Conservation (phyloP, 2,797 vertebrate species). For the Adelosebastes latens region DNA sequence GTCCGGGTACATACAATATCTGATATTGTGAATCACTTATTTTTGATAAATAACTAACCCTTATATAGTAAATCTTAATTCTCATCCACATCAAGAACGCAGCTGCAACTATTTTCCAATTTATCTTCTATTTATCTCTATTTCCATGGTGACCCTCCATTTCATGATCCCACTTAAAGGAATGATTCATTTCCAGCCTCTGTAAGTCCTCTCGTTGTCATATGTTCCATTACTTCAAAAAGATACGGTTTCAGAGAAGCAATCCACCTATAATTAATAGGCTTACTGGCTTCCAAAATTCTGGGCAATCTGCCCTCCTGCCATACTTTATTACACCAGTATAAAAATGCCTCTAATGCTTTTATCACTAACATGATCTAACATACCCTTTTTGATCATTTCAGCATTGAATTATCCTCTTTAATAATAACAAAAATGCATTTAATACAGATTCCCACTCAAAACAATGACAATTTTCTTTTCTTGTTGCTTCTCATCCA, state of each 20-base stretch:
- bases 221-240: constrained; percentile 67
- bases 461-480: not conserved
- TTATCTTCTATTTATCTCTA: constrained; percentile 45
- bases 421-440: not conserved
- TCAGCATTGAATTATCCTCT: constrained; percentile 13
- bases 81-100: constrained; percentile 1
- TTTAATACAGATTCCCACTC: not conserved
- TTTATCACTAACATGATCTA: constrained; percentile 33
- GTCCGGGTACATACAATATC: not conserved
- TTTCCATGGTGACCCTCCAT: constrained; percentile 42
- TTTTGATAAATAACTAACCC: not conserved
- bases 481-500: not conserved
- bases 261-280: constrained; percentile 62
- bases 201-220: constrained; percentile 45
- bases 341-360: constrained; percentile 39
- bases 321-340: constrained; percentile 40
- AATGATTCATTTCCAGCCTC: constrained; percentile 41
- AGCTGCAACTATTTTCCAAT: constrained; percentile 44
- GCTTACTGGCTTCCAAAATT: constrained; percentile 51
- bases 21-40: not conserved
- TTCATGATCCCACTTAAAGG: constrained; percentile 36
- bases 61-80: constrained; percentile 8
- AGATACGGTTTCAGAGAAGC: constrained; percentile 47
- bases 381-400: constrained; percentile 31
- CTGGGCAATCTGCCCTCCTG: constrained; percentile 54